Evolutionary conservation across 1,140 invertebrate genomes (phyloP), one percentile per base, ranked within the genome.

Genomic region (Drosophila ficusphila): DNA sequence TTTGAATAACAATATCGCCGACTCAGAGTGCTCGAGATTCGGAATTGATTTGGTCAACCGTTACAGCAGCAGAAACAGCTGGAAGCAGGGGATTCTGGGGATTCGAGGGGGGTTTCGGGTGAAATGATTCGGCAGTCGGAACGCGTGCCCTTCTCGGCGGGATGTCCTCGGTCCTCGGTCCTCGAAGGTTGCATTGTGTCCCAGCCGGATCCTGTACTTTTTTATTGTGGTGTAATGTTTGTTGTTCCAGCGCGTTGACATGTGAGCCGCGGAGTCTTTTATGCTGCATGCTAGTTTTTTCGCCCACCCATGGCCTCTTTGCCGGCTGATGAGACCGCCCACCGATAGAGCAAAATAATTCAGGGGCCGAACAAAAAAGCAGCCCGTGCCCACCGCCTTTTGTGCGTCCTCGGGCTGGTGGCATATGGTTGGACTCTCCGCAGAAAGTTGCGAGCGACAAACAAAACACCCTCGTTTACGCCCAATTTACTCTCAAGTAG

Each of bases 401-500:
- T 79, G 60, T 41, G 31, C 39, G 71, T 14, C 14, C 41, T 23
- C 41, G 7, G 51, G 51, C 54, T 27, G 29, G 16, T 67, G 79
- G 82, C 79, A 85, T 85, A 85, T 85, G 79, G 75, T 83, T 73
- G 7, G 8, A 65, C 67, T 49, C 52, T 60, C 12, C 46, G 48
- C 12, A 36, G 49, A 41, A 41, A 48, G 29, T 25, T 18, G 9
- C 62, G 31, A 57, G 65, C 42, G 51, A 57, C 60, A 54, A 57
- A 69, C 57, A 56, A 86, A 88, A 86, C 82, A 86, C 82, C 82
- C 82, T 88, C 69, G 72, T 82, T 88, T 88, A 88, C 82, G 77
- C 82, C 77, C 82, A 86, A 86, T 86, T 86, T 88, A 73, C 82
- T 75, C 64, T 76, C 72, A 60, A 85, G 76, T 85, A 79, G 76